These are phyloP conservation scores for Formicarius rufipectus DNA, from an alignment of 2,113 vertebrate genomes.

Conservation along the genomic window DNA sequence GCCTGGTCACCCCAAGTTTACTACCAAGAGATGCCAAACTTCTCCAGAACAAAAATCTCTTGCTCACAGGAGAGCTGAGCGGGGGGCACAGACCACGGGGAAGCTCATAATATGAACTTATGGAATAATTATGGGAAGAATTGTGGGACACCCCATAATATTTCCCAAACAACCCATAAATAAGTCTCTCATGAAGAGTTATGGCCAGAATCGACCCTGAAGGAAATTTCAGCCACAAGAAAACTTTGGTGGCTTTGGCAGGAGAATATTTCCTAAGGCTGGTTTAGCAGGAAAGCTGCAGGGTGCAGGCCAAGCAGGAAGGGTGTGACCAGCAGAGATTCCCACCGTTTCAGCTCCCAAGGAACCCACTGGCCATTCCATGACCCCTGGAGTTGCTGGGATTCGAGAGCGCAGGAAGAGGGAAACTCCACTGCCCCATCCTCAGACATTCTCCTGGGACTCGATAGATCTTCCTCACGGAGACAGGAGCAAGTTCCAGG, in stretches of 20 bases:
- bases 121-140: too few relatives aligned
- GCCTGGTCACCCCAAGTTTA: background rate
- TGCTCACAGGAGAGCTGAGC: background rate
- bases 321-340: background rate
- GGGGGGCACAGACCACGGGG: too few relatives aligned
- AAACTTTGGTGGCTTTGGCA: background rate
- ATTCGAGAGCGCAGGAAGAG: background rate
- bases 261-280: background rate
- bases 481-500: background rate
- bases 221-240: background rate
- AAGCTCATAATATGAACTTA: too few relatives aligned
- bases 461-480: background rate
- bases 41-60: background rate
- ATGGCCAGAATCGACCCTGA: rapidly evolving
- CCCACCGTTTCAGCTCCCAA: background rate
- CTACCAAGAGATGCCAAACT: background rate
- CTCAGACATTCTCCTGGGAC: background rate
- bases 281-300: background rate
- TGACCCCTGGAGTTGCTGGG: background rate
- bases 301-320: background rate
- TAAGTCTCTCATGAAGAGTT: background rate
- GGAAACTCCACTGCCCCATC: background rate
- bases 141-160: background rate
- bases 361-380: background rate
- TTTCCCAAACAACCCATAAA: background rate